Conservation (phyloP, 2,797 vertebrate species). For the Crypturellus tataupa region DNA sequence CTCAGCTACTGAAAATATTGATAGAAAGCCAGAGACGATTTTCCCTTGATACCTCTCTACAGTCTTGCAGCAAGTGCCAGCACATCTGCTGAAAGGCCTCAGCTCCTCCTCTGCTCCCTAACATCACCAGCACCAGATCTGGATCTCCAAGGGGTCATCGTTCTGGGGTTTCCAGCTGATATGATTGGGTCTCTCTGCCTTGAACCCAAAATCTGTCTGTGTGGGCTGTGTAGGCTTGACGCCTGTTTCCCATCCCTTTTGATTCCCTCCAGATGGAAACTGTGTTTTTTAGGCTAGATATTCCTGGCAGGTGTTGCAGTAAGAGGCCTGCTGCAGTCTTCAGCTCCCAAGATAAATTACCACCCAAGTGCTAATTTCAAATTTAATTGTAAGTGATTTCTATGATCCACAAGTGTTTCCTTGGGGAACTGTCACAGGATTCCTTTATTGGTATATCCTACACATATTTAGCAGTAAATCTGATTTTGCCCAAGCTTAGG, state of each 20-base stretch:
- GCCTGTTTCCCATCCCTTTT: conserved; percentile 39
- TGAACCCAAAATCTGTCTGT: conserved; percentile 22
- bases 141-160: neutral
- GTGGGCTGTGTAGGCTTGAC: conserved; percentile 30
- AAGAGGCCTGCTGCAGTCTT: neutral
- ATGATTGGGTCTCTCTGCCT: neutral
- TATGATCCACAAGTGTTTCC: neutral
- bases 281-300: conserved; percentile 37
- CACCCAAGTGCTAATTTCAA: conserved; percentile 29
- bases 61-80: neutral
- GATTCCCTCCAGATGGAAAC: conserved; percentile 62
- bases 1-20: neutral
- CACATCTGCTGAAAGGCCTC: conserved; percentile 41
- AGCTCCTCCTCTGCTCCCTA: neutral
- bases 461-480: neutral
- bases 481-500: neutral
- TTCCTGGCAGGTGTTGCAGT: conserved; percentile 49
- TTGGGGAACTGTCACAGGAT: neutral
- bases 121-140: neutral
- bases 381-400: conserved; percentile 1
- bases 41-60: neutral
- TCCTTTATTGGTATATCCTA: neutral
- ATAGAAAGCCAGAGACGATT: neutral
- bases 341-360: neutral
- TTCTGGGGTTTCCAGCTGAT: neutral